Evolutionary conservation across 2,888 invertebrate species (phyloP), one percentile per base, ranked within the genome.

Genomic region (Alcis repandata): DNA sequence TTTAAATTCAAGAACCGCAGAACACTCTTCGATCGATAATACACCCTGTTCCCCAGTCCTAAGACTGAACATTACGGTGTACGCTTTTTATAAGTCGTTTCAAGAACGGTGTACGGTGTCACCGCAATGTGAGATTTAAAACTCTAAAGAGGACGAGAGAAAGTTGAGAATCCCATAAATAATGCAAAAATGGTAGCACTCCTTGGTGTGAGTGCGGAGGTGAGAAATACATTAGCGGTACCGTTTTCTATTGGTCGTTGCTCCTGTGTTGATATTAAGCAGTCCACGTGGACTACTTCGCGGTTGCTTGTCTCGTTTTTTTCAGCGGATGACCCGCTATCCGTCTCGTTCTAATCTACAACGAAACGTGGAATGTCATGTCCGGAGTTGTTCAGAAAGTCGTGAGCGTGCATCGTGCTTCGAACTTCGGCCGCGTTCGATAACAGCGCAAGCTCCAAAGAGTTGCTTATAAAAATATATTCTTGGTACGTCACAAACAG

Each of bases 201-300:
- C 84, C 82, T 87, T 88, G 88, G 91, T 92, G 91, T 92, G 93
- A 90, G 93, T 92, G 92, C 91, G 91, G 92, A 93, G 93, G 93
- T 94, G 93, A 93, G 94, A 93, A 94, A 94, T 93, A 93, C 94
- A 94, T 94, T 94, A 93, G 93, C 90, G 92, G 91, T 92, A 86
- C 91, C 91, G 92, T 92, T 92, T 91, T 89, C 93, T 88, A 94
- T 94, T 94, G 94, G 94, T 91, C 91, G 91, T 88, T 87, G 92
- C 92, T 92, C 87, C 92, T 86, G 93, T 92, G 93, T 93, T 91
- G 91, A 91, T 92, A 91, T 90, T 91, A 91, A 91, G 89, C 88
- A 91, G 93, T 92, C 93, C 93, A 93, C 92, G 93, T 93, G 93
- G 93, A 93, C 92, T 88, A 86, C 83, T 88, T 84, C 86, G 86